Base-by-base conservation (phyloP, 1,140 invertebrate species). In the Procambarus clarkii region DNA sequence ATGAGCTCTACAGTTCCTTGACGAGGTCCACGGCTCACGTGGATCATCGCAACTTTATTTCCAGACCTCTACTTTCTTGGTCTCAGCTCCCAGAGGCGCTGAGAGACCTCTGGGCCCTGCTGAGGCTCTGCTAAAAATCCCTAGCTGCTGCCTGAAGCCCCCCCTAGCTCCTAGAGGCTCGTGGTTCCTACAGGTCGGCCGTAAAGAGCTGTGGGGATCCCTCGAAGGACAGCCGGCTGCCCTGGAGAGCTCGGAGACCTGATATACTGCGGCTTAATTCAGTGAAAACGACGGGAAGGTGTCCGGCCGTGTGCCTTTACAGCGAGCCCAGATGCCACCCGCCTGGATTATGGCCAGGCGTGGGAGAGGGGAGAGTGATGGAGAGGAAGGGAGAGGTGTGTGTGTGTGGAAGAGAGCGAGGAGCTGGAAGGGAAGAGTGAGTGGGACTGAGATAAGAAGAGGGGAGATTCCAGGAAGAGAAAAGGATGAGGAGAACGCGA, bases 201-300 rank as follows among this genome's bases (percentile, higher is more conserved):
- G 11, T 74, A 74, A 74, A 74, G 69, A 74, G 69, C 69, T n/a
- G 7, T 1, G n/a, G 34, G 11, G 69, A 74, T 34, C n/a, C 69
- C 69, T 13, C 15, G 69, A 21, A 74, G 69, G 69, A 34, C n/a
- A 74, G 7, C 7, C 69, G n/a, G n/a, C 69, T 24, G 69, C 69
- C 69, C 69, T 8, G n/a, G 69, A 74, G 69, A 74, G 69, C n/a
- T 34, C 69, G 5, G 69, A 2, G 5, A 24, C 69, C 69, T 74
- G 69, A 74, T 74, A 74, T 74, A 74, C 24, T 4, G 69, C 24
- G 69, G n/a, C 69, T 74, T 74, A 74, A 74, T 74, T 74, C 69
- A 74, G 69, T 34, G n/a, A 74, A 11, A 24, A 74, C 69, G 24
- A 34, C 69, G n/a, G 69, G 69, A 21, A 74, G 69, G 69, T 74